A percentile compares a stretch with the other conserved stretches of the same genome.
Evolutionary conservation across 2,888 invertebrate genomes (phyloP).

Genomic region (Pseudococcus longispinus): DNA sequence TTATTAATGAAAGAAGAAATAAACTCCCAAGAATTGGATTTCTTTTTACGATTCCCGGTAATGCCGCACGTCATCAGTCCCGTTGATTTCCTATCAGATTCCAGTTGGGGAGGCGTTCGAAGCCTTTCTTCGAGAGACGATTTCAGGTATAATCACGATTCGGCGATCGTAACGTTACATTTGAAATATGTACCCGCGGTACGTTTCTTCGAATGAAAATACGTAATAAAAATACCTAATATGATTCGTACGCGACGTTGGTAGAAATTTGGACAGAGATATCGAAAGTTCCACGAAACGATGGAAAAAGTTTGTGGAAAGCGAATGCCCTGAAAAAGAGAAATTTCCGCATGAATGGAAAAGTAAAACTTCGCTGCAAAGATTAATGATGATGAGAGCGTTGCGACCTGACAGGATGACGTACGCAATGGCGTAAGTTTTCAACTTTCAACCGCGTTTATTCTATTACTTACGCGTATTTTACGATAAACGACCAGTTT

Average conservation of each 20-base stretch:
- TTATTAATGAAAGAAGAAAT: constrained; percentile 87
- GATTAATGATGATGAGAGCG: constrained; percentile 94
- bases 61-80: constrained; percentile 92
- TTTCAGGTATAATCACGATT: constrained; percentile 70
- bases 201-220: no score
- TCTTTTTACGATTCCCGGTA: constrained; percentile 88
- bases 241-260: not conserved
- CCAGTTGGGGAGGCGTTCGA: constrained; percentile 94
- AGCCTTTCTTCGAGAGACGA: constrained; percentile 89
- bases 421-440: constrained; percentile 82
- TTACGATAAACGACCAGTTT: not conserved
- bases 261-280: constrained; percentile 87
- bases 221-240: no score
- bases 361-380: constrained; percentile 89
- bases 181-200: no score
- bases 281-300: constrained; percentile 95
- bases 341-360: constrained; percentile 99
- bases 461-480: constrained; percentile 41
- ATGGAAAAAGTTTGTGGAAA: constrained; percentile 96
- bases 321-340: constrained; percentile 93
- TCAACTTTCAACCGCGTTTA: not conserved
- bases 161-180: not conserved
- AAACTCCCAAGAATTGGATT: constrained; percentile 84
- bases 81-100: constrained; percentile 91
- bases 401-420: constrained; percentile 95